Percentiles rank a stretch among this genome's conserved stretches.
Evolutionary conservation across 2,797 vertebrate genomes (phyloP).

Genomic region (Pipistrellus pygmaeus): DNA sequence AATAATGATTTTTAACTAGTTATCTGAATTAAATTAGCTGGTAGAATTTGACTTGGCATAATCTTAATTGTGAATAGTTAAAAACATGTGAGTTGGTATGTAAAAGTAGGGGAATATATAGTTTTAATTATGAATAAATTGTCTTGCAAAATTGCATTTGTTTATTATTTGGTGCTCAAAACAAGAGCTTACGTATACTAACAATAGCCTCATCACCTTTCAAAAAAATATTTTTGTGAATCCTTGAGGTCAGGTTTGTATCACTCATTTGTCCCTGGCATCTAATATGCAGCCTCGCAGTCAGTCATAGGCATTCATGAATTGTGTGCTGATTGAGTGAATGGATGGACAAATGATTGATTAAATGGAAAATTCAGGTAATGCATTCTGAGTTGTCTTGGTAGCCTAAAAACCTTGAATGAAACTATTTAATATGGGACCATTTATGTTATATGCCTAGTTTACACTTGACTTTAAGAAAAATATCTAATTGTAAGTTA

Average conservation of each 20-base stretch:
- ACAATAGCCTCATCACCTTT: neutral
- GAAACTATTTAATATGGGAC: neutral
- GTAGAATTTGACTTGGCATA: conserved; percentile 1
- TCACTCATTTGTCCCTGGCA: neutral
- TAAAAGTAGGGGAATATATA: neutral
- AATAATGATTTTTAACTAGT: conserved; percentile 46
- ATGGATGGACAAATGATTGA: neutral
- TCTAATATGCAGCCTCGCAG: neutral
- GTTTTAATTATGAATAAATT: neutral
- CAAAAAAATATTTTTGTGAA: neutral
- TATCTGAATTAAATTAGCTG: conserved; percentile 29
- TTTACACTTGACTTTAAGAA: neutral
- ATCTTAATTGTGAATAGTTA: neutral
- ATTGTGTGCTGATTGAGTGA: neutral
- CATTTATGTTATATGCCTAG: neutral
- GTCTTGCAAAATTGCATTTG: neutral
- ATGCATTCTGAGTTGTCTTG: neutral
- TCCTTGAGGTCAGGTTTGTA: neutral
- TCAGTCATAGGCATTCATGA: neutral
- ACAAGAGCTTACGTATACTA: neutral
- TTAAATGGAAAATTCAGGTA: neutral
- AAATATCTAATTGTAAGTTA: neutral
- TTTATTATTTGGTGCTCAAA: neutral
- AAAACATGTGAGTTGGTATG: neutral
- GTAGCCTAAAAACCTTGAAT: neutral